Evolutionary conservation across 2,113 vertebrate genomes (phyloP).

Genomic region (Callospermophilus lateralis): DNA sequence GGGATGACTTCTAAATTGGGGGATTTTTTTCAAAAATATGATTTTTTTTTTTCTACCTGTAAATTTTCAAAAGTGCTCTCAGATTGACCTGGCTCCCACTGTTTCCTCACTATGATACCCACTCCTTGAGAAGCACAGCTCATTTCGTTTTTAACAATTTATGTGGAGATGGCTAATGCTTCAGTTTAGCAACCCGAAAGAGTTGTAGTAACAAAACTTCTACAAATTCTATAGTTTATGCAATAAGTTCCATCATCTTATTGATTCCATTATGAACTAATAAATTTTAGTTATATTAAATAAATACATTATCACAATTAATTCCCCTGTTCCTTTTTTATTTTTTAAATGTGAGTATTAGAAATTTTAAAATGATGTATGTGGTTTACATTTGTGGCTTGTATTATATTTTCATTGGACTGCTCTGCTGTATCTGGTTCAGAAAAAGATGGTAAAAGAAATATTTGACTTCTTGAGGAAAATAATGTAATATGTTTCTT

Average conservation of each 20-base stretch:
- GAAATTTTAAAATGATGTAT: slow-evolving; percentile 31
- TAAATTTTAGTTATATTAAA: slow-evolving; percentile 13
- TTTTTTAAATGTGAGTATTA: slow-evolving; percentile 31
- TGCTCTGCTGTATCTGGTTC: background rate
- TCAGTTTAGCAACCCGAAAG: background rate
- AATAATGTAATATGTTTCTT: slow-evolving; percentile 3
- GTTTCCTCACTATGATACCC: background rate
- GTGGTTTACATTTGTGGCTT: background rate
- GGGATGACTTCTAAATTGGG: background rate
- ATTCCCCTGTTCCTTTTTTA: background rate
- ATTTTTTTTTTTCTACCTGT: background rate
- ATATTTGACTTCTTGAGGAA: background rate
- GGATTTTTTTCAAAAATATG: background rate
- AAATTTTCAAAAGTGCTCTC: slow-evolving; percentile 27
- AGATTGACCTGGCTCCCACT: background rate
- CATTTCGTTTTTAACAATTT: background rate
- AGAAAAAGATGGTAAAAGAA: background rate
- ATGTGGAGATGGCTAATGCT: background rate
- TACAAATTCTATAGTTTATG: background rate
- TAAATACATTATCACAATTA: background rate
- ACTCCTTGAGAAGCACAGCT: background rate
- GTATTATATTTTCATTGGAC: background rate
- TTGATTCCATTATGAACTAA: background rate
- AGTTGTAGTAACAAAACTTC: background rate
- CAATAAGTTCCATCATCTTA: background rate